A percentile compares a stretch with the other conserved stretches of the same genome.
Evolutionary conservation across 2,113 vertebrate species (phyloP).

Genomic region (Bubo bubo): DNA sequence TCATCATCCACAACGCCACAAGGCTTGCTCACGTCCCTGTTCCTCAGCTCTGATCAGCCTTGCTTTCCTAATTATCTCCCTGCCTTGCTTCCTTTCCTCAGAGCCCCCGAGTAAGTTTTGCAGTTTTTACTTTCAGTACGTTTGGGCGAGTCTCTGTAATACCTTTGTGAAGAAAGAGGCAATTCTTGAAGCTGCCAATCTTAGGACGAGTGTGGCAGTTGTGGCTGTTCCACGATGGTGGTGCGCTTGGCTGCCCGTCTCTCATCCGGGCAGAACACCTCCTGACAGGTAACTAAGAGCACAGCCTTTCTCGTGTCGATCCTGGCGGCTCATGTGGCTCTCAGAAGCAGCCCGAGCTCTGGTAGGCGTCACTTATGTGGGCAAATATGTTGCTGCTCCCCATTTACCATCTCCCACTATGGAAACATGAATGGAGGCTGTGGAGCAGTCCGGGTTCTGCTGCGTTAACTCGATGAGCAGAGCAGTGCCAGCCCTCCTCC

Average conservation of each 20-base stretch:
- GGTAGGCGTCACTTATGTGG: neutral
- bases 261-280: neutral
- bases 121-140: neutral
- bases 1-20: neutral
- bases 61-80: neutral
- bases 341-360: neutral
- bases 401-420: too few species aligned
- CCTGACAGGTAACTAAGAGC: neutral
- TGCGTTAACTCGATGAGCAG: too few species aligned
- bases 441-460: neutral
- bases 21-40: fast-evolving
- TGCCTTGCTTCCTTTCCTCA: neutral
- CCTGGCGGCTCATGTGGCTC: neutral
- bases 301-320: neutral
- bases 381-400: neutral
- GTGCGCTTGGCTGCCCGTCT: neutral
- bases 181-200: neutral
- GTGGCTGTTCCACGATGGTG: neutral
- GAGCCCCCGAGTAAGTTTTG: neutral
- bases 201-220: neutral
- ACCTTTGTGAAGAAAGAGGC: neutral
- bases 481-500: too few species aligned
- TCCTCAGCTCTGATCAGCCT: neutral
- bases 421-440: neutral
- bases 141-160: neutral